Evolutionary conservation across 1,140 invertebrate genomes (phyloP).

Genomic region (Antheraea pernyi): DNA sequence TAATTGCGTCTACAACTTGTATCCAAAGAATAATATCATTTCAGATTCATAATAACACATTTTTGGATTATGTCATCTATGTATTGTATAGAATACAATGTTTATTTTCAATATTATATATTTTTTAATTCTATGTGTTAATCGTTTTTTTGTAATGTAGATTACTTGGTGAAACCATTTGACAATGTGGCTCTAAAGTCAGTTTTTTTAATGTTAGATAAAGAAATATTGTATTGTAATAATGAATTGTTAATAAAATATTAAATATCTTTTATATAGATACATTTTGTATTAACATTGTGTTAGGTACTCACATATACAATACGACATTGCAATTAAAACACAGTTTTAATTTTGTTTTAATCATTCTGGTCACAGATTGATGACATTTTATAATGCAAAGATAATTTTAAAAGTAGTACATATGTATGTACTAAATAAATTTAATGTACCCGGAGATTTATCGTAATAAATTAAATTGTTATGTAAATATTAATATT

Average conservation of each 20-base stretch:
- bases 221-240: not conserved
- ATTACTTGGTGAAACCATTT: not conserved
- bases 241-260: not conserved
- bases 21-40: not conserved
- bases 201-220: not conserved
- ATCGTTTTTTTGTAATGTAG: not conserved
- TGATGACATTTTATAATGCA: not conserved
- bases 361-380: not conserved
- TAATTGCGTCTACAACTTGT: not conserved
- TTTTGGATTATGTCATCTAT: not conserved
- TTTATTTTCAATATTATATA: not conserved
- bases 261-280: not conserved
- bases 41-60: not conserved
- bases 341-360: not conserved
- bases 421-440: not conserved
- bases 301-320: not conserved
- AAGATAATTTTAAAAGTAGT: not conserved
- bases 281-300: not conserved
- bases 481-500: slow-evolving; percentile 60
- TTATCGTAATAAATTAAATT: slow-evolving; percentile 43
- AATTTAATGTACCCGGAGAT: slow-evolving; percentile 29
- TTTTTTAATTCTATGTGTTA: not conserved
- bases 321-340: not conserved
- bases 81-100: not conserved
- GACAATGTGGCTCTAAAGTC: not conserved